Conservation (phyloP, 2,888 invertebrate species). For the Cremastinae sp. region DNA sequence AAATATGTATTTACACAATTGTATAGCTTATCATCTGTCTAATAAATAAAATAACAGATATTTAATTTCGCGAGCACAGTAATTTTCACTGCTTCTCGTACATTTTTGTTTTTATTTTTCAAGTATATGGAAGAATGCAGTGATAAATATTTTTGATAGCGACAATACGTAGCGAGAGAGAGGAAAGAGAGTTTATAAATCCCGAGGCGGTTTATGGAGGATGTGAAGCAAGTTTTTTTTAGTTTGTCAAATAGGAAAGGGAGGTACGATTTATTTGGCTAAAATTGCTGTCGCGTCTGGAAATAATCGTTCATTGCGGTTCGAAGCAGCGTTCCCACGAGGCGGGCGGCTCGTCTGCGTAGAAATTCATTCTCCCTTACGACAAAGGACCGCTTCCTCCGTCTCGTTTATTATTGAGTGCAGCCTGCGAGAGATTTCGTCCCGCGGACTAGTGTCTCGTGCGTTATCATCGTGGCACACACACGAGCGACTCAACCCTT, state of each 20-base stretch:
- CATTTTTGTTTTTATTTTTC: no score
- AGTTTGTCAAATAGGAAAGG: not conserved
- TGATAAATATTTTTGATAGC: no score
- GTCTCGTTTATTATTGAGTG: conserved; percentile 59
- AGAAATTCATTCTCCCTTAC: conserved; percentile 57
- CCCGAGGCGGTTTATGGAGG: not conserved
- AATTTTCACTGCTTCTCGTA: no score
- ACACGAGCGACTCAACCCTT: conserved; percentile 68
- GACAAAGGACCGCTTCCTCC: not conserved
- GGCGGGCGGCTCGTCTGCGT: conserved; percentile 33
- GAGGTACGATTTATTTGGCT: conserved; percentile 38
- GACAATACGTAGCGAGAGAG: no score
- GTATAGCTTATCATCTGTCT: no score
- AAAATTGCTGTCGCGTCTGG: conserved; percentile 52
- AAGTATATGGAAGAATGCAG: no score
- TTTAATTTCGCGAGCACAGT: no score
- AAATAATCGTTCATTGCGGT: conserved; percentile 59
- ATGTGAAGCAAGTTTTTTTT: not conserved
- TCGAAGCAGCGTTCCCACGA: conserved; percentile 6
- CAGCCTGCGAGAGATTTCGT: conserved; percentile 24
- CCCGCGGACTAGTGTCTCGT: conserved; percentile 37
- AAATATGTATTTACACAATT: no score
- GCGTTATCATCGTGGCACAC: conserved; percentile 73
- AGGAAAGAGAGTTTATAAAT: no score
- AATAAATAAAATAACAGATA: no score